These are phyloP conservation scores for Uloborus diversus DNA, from an alignment of 1,140 invertebrate genomes.

Conservation along the genomic window DNA sequence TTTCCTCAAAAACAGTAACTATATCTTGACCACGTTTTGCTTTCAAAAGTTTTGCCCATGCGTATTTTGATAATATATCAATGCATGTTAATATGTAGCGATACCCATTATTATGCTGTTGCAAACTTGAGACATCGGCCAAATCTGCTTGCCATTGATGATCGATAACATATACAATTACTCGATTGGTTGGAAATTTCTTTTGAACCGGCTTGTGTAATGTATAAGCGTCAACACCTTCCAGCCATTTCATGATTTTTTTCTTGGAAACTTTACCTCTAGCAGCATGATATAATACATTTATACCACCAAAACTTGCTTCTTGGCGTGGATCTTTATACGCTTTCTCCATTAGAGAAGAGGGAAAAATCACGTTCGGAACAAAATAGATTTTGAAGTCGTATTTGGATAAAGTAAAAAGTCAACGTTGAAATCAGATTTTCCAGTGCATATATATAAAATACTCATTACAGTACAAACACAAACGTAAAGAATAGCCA, in stretches of 20 bases:
- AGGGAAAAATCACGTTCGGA: too few relatives aligned
- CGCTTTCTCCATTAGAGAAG: neutral
- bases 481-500: too few relatives aligned
- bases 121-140: neutral
- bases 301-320: conserved; percentile 12
- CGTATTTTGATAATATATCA: conserved; percentile 59
- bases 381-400: too few relatives aligned
- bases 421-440: too few relatives aligned
- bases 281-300: conserved; percentile 11
- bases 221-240: conserved; percentile 11
- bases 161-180: conserved; percentile 11
- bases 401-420: too few relatives aligned
- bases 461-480: too few relatives aligned
- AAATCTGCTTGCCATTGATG: conserved; percentile 8
- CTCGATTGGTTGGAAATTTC: conserved; percentile 4
- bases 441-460: too few relatives aligned
- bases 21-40: conserved; percentile 43
- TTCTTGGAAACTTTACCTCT: neutral
- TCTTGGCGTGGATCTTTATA: neutral
- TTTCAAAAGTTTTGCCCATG: conserved; percentile 58
- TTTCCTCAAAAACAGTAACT: conserved; percentile 34
- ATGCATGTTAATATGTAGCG: conserved; percentile 37
- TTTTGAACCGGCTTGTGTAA: conserved; percentile 1
- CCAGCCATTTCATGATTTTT: neutral
- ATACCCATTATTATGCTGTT: conserved; percentile 9